Base-by-base conservation (phyloP, 2,888 invertebrate species). In the Ectobius pallidus region DNA sequence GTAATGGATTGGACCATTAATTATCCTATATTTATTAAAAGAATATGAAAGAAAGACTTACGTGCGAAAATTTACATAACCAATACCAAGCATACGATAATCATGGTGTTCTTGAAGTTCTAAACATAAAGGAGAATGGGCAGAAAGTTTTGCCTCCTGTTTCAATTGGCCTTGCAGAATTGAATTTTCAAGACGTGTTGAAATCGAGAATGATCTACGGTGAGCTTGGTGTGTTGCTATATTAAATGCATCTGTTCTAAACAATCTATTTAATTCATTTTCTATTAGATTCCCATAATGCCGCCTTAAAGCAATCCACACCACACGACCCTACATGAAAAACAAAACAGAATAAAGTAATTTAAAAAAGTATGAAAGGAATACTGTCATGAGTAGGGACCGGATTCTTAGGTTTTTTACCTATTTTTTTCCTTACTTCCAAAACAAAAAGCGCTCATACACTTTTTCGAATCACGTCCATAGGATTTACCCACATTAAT, bases 71-170 rank as follows among this genome's bases (percentile, higher is more conserved):
- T 46, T 46, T 7, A 46, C n/a, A 46, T 46, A 46, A 46, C 46
- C 46, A 46, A 46, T 46, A n/a, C 46, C 46, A 4, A 46, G n/a
- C 46, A 46, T 46, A n/a, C 46, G 46, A 46, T 46, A 46, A 46
- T 46, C 46, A n/a, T 46, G 11, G 4, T 46, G 16, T 46, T n/a
- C n/a, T n/a, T 14, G n/a, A 7, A 46, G 18, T 46, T 46, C 46
- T 14, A 46, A n/a, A n/a, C n/a, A 46, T 46, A n/a, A 3, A n/a
- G 46, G 46, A 46, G 46, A 14, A 3, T 46, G 16, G 4, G 9
- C n/a, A 11, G 18, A n/a, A 7, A 46, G 46, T n/a, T 4, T n/a
- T 7, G 46, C 46, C n/a, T 46, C 3, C 4, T 46, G 3, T 3
- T 3, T 4, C n/a, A 3, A 4, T 4, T 4, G 4, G n/a, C 46